Evolutionary conservation across 2,888 invertebrate genomes (phyloP).

Genomic region (Malacosoma neustria): DNA sequence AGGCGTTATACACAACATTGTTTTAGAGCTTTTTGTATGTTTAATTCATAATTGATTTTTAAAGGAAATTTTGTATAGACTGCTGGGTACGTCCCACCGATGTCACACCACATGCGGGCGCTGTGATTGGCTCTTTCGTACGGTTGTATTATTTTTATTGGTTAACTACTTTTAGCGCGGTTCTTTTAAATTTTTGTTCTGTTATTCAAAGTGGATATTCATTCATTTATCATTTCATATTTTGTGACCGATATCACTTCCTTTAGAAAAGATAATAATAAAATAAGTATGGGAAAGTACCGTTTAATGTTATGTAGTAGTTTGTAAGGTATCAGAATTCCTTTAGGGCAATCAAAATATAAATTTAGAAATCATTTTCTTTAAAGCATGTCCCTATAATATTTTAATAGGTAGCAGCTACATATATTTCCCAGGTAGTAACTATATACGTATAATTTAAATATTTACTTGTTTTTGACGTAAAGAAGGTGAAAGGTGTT

Average conservation of each 20-base stretch:
- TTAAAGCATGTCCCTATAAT: too few relatives aligned
- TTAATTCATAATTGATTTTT: constrained; percentile 28
- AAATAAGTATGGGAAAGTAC: too few relatives aligned
- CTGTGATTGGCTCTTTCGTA: constrained; percentile 43
- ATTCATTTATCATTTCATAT: background rate
- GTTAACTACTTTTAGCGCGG: constrained; percentile 31
- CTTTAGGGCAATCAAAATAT: too few relatives aligned
- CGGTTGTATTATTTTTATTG: constrained; percentile 35
- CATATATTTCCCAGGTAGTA: too few relatives aligned
- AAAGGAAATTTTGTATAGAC: constrained; percentile 19
- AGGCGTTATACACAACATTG: constrained; percentile 12
- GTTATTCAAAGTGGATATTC: background rate
- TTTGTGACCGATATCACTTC: too few relatives aligned
- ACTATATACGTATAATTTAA: too few relatives aligned
- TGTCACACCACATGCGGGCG: constrained; percentile 64
- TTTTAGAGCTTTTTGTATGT: constrained; percentile 17
- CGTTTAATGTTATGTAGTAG: too few relatives aligned
- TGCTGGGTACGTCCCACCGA: constrained; percentile 49
- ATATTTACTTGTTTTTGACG: too few relatives aligned
- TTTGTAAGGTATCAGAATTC: too few relatives aligned
- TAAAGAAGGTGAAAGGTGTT: constrained; percentile 34
- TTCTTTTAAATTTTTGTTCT: constrained; percentile 23
- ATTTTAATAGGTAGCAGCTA: too few relatives aligned
- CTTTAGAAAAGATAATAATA: too few relatives aligned
- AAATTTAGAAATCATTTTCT: too few relatives aligned